Base-by-base conservation (phyloP, 37 sponge, comb jelly and placozoan genomes). In the Cliona cf. orientalis region DNA sequence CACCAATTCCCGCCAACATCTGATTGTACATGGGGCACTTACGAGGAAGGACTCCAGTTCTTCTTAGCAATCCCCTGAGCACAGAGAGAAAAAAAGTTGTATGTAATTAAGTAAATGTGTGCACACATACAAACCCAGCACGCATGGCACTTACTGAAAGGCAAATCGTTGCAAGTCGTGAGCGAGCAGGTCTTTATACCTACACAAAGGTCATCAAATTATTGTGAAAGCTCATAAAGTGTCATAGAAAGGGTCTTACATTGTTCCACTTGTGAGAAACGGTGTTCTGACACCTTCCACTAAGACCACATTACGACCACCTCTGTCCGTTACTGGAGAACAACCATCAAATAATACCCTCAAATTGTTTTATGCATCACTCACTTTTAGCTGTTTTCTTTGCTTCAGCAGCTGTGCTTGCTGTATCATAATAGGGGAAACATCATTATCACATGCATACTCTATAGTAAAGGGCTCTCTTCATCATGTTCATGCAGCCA, bases 211-310 rank as follows among this genome's bases (percentile, higher is more conserved):
- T 34, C 44, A 40, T 29, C n/a, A 53, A 2, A 22, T 2, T 35
- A 2, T 5, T 53, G 55, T 3, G 4, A 56, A 44, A 22, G 57
- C 35, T 23, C 36, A 45, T 12, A 7, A 28, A 70, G 22, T n/a
- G n/a, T n/a, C n/a, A n/a, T n/a, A 34, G 35, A 0, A 7, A 76
- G 44, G 35, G 11, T 66, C 93, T 84, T 55, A 95, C 93, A 88
- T 91, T 17, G 90, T 80, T 7, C 96, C 95, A 58, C 91, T 68
- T 36, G 77, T 90, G 35, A 93, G 92, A 69, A 98, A 98, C 1
- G 99, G 99, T 28, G 99, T 98, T 55, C 99, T 69, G 39, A 87
- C 99, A 42, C 96, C 99, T 26, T 98, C 99, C 3, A 98, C 86
- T 45, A 98, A 69, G 22, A 98, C 99, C 33, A 98, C 84, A 84